Percentiles rank a stretch among this genome's conserved stretches.
These are phyloP conservation scores for Pipistrellus kuhlii DNA, from an alignment of 2,797 vertebrate species.

Conservation along the genomic window DNA sequence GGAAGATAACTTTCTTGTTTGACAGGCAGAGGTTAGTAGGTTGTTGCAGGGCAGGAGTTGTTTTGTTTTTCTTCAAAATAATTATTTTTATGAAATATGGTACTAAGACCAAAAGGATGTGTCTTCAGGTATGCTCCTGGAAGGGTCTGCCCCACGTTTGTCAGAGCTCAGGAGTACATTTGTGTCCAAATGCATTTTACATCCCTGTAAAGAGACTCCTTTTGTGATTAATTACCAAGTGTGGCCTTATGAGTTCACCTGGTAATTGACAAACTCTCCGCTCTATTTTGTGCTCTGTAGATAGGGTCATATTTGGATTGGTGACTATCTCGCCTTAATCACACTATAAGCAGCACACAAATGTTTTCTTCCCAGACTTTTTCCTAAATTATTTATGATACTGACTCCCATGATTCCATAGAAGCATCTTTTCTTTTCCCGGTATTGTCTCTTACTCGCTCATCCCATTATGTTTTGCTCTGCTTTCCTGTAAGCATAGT, in stretches of 20 bases:
- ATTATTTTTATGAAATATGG: constrained; percentile 62
- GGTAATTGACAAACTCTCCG: background rate
- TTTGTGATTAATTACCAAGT: constrained; percentile 7
- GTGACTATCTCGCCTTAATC: constrained; percentile 74
- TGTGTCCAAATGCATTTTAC: constrained; percentile 41
- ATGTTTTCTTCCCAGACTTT: constrained; percentile 40
- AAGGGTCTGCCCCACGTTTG: constrained; percentile 38
- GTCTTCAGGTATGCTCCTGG: constrained; percentile 2
- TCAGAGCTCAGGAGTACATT: constrained; percentile 69
- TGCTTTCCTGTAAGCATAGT: background rate
- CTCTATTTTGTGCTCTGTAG: constrained; percentile 31
- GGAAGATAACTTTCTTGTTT: constrained; percentile 62
- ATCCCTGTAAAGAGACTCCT: background rate
- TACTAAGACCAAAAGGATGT: constrained; percentile 14
- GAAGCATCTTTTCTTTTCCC: background rate
- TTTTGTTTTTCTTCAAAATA: constrained; percentile 54
- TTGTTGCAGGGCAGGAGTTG: constrained; percentile 4
- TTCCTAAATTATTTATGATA: constrained; percentile 32
- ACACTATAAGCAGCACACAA: constrained; percentile 40
- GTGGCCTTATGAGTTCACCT: constrained; percentile 20
- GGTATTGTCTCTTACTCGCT: background rate
- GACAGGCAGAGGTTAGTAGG: constrained; percentile 41
- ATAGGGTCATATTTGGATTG: background rate
- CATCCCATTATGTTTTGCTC: background rate
- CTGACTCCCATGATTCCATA: background rate